Evolutionary conservation across 2,888 invertebrate species (phyloP).

Genomic region (Polymixis flavicincta): DNA sequence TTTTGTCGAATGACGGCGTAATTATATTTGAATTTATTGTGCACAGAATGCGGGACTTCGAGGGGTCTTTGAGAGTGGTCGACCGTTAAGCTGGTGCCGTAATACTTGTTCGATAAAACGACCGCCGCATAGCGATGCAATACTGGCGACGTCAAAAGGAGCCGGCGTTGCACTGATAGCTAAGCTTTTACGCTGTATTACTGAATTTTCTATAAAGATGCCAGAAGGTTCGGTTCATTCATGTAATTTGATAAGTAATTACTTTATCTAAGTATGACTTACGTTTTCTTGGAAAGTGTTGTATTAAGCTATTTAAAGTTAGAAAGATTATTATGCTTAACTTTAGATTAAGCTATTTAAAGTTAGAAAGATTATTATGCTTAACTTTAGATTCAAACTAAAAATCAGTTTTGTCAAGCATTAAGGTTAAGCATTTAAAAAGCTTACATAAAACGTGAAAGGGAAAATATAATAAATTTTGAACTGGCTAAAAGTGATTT

Average conservation of each 20-base stretch:
- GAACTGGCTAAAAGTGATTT: constrained; percentile 61
- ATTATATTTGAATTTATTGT: constrained; percentile 48
- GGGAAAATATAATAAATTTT: constrained; percentile 52
- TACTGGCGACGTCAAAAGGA: constrained; percentile 57
- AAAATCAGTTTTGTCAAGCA: constrained; percentile 25
- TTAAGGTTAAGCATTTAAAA: constrained; percentile 37
- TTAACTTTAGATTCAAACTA: constrained; percentile 8
- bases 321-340: too few relatives aligned
- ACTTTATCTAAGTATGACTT: constrained; percentile 2
- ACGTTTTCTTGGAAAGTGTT: constrained; percentile 9
- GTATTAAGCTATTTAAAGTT: constrained; percentile 18
- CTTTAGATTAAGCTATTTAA: too few relatives aligned
- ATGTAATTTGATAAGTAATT: constrained; percentile 39
- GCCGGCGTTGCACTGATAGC: constrained; percentile 48
- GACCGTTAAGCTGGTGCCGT: constrained; percentile 54
- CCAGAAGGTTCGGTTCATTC: constrained; percentile 13
- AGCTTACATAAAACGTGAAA: constrained; percentile 47
- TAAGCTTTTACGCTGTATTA: constrained; percentile 56
- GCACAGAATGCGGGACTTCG: constrained; percentile 29
- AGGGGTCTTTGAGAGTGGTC: constrained; percentile 52
- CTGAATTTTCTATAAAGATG: constrained; percentile 36
- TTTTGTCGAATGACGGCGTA: constrained; percentile 39
- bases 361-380: too few relatives aligned
- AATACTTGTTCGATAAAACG: constrained; percentile 60
- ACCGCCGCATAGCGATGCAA: constrained; percentile 58